Evolutionary conservation across 2,113 vertebrate genomes (phyloP).

Genomic region (Ophthalmolycus amberensis): DNA sequence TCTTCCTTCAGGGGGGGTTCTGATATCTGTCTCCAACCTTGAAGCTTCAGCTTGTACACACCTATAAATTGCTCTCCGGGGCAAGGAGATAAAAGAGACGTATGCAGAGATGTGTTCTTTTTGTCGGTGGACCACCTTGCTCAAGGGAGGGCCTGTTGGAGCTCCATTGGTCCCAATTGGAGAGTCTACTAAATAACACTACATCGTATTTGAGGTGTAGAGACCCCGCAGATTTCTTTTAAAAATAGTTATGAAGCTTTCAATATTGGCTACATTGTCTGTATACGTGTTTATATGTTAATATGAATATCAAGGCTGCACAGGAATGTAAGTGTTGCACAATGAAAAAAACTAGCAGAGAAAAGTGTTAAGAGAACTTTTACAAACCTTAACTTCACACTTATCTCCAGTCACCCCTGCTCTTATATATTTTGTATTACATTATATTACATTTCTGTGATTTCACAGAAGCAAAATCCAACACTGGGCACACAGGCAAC

Average conservation of each 20-base stretch:
- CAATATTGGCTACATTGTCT: background rate
- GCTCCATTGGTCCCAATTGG: background rate
- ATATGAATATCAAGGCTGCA: background rate
- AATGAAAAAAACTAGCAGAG: background rate
- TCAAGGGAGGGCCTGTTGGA: background rate
- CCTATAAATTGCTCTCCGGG: slow-evolving; percentile 69
- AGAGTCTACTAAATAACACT: background rate
- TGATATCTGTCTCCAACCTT: slow-evolving; percentile 51
- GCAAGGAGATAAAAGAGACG: slow-evolving; percentile 45
- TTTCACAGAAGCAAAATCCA: background rate
- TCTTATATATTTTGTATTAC: background rate
- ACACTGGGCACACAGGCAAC: background rate
- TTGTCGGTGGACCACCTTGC: slow-evolving; percentile 6
- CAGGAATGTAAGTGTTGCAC: background rate
- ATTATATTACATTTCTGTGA: background rate
- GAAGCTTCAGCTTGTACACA: slow-evolving; percentile 48
- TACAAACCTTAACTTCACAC: background rate
- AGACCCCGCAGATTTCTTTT: background rate
- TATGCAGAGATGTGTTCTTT: slow-evolving; percentile 25
- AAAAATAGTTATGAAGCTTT: background rate
- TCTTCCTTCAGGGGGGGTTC: slow-evolving; percentile 1
- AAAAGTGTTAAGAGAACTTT: slow-evolving; percentile 16
- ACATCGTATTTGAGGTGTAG: background rate
- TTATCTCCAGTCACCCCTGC: background rate
- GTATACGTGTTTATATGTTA: background rate